Evolutionary conservation across 2,888 invertebrate genomes (phyloP), one percentile per base, ranked within the genome.

Genomic region (Luffia ferchaultella): DNA sequence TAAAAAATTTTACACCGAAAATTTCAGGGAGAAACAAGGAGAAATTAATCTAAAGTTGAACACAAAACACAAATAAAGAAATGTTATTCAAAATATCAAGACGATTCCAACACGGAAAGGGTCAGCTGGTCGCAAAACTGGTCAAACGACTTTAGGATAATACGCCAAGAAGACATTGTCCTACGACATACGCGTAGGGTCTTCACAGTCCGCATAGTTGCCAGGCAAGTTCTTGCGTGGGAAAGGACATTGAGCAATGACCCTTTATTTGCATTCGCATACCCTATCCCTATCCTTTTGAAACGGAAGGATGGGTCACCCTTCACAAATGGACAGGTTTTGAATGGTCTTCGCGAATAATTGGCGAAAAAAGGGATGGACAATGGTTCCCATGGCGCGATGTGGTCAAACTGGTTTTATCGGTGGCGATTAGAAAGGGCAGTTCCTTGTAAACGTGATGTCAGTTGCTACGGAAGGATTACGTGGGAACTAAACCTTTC

Each of bases 121-220:
- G 30, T 30, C 30, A 30, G 12, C 30, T 30, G 3, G 30, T 7
- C 30, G 30, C 5, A 58, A 65, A 73, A 73, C 75, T 67, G 69
- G 78, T 68, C 67, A 64, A 60, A 74, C 80, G 52, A 61, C 73
- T 79, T 76, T 73, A 75, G 79, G 83, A 80, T 79, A 80, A 80
- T 74, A 65, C 68, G 60, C 62, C 59, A 49, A 53, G 58, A 58
- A 58, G 56, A 62, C 64, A 66, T 30, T 30, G 30, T 12, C 30
- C 30, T 30, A 30, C 30, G 5, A 12, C 3, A 7, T n/a, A n/a
- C n/a, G n/a, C 12, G 30, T 30, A 30, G 30, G 30, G 30, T 30
- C 30, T 30, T 30, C 30, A 30, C 30, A 30, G 30, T 30, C 30
- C 30, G 12, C 3, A 30, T 30, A 30, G 5, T 30, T 30, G 30